phyloP scores from a whole-genome alignment of 2,113 vertebrate genomes.

The Aleadryas rufinucha region DNA sequence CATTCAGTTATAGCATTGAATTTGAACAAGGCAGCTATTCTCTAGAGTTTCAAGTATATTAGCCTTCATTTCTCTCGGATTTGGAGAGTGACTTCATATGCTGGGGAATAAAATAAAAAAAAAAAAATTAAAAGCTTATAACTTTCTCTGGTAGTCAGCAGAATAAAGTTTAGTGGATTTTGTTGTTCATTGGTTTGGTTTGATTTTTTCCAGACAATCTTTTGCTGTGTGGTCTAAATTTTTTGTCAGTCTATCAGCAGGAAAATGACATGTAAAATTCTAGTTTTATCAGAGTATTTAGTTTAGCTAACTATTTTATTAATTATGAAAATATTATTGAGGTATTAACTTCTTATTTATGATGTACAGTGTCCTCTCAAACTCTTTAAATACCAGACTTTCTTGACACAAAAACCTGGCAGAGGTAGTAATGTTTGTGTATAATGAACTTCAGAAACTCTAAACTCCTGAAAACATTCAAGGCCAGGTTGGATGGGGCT shows the following conservation, averaged over 20 bases:
- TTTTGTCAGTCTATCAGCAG: neutral
- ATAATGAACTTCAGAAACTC: neutral
- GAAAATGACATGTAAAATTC: neutral
- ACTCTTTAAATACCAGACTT: neutral
- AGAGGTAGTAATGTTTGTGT: neutral
- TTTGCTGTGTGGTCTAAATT: neutral
- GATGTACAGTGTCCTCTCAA: neutral
- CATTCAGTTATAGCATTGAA: neutral
- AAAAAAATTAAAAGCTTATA: neutral
- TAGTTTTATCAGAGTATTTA: neutral
- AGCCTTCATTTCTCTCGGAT: neutral
- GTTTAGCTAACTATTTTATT: neutral
- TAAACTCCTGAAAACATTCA: neutral
- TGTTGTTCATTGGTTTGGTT: neutral
- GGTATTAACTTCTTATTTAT: neutral
- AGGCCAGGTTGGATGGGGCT: neutral
- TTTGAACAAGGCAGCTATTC: neutral
- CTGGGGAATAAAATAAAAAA: neutral
- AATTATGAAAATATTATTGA: neutral
- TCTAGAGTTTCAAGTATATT: neutral
- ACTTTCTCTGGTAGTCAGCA: neutral
- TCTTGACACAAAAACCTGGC: neutral
- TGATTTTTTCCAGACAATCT: neutral
- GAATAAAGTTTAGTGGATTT: neutral
- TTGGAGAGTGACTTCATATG: neutral